These are phyloP conservation scores for Hypselothyrea guttata DNA, from an alignment of 2,888 invertebrate genomes.

Conservation along the genomic window DNA sequence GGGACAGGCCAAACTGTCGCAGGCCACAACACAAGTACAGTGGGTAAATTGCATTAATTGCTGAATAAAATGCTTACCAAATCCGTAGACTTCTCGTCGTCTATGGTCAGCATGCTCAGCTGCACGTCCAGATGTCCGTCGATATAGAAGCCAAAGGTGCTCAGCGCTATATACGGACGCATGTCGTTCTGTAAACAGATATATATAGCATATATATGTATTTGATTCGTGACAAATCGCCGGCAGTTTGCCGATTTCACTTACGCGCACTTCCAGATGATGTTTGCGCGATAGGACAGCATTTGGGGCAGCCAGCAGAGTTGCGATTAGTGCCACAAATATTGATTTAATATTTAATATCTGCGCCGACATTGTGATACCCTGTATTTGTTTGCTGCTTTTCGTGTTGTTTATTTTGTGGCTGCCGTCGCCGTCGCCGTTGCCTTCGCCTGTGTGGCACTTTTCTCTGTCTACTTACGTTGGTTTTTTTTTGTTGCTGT, in stretches of 20 bases:
- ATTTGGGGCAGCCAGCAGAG: conserved; percentile 45
- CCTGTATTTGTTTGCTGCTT: conserved; percentile 30
- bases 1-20: conserved; percentile 95
- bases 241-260: no score
- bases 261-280: conserved; percentile 85
- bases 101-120: conserved; percentile 88
- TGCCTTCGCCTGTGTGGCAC: conserved; percentile 34
- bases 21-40: conserved; percentile 3
- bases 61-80: conserved; percentile 59
- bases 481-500: background rate
- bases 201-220: background rate
- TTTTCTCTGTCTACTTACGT: conserved; percentile 13
- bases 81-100: conserved; percentile 82
- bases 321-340: conserved; percentile 40
- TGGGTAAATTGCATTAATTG: background rate
- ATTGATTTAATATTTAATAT: conserved; percentile 65
- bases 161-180: conserved; percentile 90
- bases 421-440: background rate
- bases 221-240: no score
- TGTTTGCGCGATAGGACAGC: conserved; percentile 83
- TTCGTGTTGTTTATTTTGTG: conserved; percentile 41
- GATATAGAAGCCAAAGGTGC: conserved; percentile 94
- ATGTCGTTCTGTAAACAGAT: conserved; percentile 87
- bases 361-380: conserved; percentile 38
- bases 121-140: conserved; percentile 91